Percentiles rank a stretch among this genome's conserved stretches.
Evolutionary conservation across 2,888 invertebrate genomes (phyloP).

Genomic region (Tachina fera): DNA sequence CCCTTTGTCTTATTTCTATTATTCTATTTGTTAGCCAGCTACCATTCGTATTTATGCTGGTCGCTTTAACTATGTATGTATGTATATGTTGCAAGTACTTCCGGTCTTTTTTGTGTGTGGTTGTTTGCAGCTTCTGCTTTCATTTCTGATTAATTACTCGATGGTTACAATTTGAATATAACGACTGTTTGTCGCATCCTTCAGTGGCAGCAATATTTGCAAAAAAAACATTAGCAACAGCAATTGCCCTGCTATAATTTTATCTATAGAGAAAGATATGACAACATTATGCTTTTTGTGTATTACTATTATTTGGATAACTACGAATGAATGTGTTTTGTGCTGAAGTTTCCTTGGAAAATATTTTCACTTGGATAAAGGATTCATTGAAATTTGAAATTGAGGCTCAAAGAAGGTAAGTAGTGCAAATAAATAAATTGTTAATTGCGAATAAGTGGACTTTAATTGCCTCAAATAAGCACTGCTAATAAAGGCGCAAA

Average conservation of each 20-base stretch:
- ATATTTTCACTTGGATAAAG: slow-evolving; percentile 53
- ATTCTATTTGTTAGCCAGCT: slow-evolving; percentile 33
- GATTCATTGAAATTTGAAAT: slow-evolving; percentile 52
- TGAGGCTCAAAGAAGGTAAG: slow-evolving; percentile 26
- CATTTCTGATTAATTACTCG: slow-evolving; percentile 70
- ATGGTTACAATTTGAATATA: slow-evolving; percentile 64
- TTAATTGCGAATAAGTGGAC: slow-evolving; percentile 15
- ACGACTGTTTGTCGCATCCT: slow-evolving; percentile 49
- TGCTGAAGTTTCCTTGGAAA: slow-evolving; percentile 41
- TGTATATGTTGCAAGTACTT: not conserved
- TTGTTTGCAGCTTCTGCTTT: slow-evolving; percentile 60
- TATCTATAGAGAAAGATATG: not conserved
- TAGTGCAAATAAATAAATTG: slow-evolving; percentile 39
- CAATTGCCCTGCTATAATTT: slow-evolving; percentile 52
- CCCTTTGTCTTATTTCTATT: slow-evolving; percentile 6
- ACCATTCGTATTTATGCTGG: slow-evolving; percentile 21
- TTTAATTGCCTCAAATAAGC: slow-evolving; percentile 10
- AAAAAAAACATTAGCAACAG: slow-evolving; percentile 34
- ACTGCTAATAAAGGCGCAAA: not conserved
- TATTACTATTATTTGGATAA: slow-evolving; percentile 4
- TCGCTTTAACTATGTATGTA: not conserved
- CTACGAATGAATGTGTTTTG: not conserved
- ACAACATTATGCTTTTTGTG: slow-evolving; percentile 10
- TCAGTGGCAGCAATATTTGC: slow-evolving; percentile 47
- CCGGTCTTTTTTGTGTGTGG: slow-evolving; percentile 1